Conservation (phyloP, 1,140 invertebrate genomes). For the Lineus longissimus region DNA sequence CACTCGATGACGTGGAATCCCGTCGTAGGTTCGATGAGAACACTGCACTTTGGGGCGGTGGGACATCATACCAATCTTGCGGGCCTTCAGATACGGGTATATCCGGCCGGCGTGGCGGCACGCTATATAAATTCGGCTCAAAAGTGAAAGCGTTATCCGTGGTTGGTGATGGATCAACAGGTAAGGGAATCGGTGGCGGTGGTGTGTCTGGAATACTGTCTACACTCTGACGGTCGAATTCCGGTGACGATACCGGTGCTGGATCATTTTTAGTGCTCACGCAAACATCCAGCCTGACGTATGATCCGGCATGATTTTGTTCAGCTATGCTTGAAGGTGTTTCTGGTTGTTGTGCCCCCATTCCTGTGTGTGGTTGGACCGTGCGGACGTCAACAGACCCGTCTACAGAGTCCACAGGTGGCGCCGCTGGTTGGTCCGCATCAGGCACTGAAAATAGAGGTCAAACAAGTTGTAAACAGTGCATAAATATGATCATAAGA, state of each 20-base stretch:
- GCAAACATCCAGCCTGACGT: constrained; percentile 72
- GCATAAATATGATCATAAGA: too few relatives aligned
- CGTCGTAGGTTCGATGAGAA: constrained; percentile 21
- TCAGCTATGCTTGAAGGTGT: constrained; percentile 39
- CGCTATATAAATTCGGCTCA: constrained; percentile 21
- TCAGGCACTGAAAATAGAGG: not conserved
- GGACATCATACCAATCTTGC: constrained; percentile 2
- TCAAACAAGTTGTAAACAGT: not conserved
- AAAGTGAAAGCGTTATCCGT: constrained; percentile 8
- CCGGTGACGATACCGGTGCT: constrained; percentile 66
- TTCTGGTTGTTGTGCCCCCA: constrained; percentile 8
- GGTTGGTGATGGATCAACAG: constrained; percentile 20
- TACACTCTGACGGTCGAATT: constrained; percentile 26
- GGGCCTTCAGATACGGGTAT: not conserved
- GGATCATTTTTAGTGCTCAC: constrained; percentile 58
- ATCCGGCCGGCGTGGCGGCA: constrained; percentile 19
- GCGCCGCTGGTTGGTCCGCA: not conserved
- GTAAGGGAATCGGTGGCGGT: constrained; percentile 34
- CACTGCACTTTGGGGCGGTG: not conserved
- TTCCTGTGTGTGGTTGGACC: constrained; percentile 15
- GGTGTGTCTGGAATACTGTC: constrained; percentile 39
- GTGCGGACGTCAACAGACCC: constrained; percentile 9
- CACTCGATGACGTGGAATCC: constrained; percentile 25
- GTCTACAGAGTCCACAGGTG: not conserved
- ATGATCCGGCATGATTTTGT: constrained; percentile 45